These are phyloP conservation scores for Agrilus mali DNA, from an alignment of 2,888 invertebrate species.

Conservation along the genomic window DNA sequence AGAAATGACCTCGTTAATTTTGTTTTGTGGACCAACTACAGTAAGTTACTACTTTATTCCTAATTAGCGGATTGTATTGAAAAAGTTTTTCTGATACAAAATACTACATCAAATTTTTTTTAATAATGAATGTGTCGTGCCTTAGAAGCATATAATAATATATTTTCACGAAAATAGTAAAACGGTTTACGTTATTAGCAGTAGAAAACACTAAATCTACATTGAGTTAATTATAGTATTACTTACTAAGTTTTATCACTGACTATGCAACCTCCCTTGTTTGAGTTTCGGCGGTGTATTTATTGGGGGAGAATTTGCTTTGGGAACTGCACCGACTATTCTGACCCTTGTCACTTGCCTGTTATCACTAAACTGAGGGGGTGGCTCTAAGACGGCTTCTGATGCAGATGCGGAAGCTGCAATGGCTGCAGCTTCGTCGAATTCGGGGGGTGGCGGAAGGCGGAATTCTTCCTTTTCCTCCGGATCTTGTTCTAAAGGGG, in stretches of 20 bases:
- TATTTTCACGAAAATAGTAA: too few species aligned
- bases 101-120: background rate
- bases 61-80: background rate
- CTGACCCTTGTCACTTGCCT: constrained; percentile 51
- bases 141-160: constrained; percentile 1
- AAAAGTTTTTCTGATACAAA: background rate
- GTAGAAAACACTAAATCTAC: constrained; percentile 7
- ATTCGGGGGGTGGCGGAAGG: constrained; percentile 48
- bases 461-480: constrained; percentile 54
- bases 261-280: constrained; percentile 32
- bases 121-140: background rate
- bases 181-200: constrained; percentile 2
- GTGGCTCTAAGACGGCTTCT: constrained; percentile 60
- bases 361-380: constrained; percentile 81
- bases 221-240: constrained; percentile 13
- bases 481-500: constrained; percentile 59
- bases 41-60: too few species aligned
- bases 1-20: too few species aligned
- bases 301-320: constrained; percentile 31
- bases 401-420: constrained; percentile 20
- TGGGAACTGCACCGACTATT: constrained; percentile 75
- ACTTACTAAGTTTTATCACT: constrained; percentile 21
- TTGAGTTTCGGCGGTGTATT: constrained; percentile 25
- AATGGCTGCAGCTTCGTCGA: constrained; percentile 33
- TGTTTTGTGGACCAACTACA: too few species aligned